Evolutionary conservation across 2,113 vertebrate species (phyloP), one percentile per base, ranked within the genome.

Genomic region (Pleuronectes platessa): DNA sequence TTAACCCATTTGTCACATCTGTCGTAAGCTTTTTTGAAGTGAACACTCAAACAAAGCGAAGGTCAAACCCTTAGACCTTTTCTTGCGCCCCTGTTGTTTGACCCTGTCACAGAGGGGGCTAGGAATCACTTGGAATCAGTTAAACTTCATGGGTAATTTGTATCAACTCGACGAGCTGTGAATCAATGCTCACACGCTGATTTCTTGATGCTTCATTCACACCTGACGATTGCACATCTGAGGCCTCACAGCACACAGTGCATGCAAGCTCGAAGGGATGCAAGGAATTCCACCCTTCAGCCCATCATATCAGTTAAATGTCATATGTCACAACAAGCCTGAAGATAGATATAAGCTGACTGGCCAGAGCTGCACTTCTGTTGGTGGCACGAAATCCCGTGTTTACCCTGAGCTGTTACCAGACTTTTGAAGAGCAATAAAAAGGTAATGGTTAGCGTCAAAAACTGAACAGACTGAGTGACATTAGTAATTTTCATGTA

Each of bases 261-360:
- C 49, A 53, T 1, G 26, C 69, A 20, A 70, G 58, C 53, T 67
- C 17, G 6, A 69, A 69, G 68, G 54, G 73, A 72, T 27, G 14
- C 55, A 5, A 27, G 45, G 51, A 71, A n/a, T 63, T 75, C 27
- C 58, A 15, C 21, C 45, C 71, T 61, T 63, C 74, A 68, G 51
- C 1, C 67, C 66, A 77, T 89, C 78, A 58, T 75, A 67, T 68
- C 74, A 76, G 78, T 81, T 81, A 70, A 88, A 89, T 79, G 78
- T 82, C 82, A 86, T 31, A 35, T 80, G 76, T 86, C 79, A 75
- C 67, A 70, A 80, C 61, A 60, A 45, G 81, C 73, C 78, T 24
- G 53, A 9, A 55, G 85, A 81, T 47, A 55, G 54, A 79, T 49
- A 18, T n/a, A 75, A 79, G 62, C 14, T 23, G 62, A 53, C 55